phyloP scores from a whole-genome alignment of 2,797 vertebrate genomes.

The Cossypha dichroa region DNA sequence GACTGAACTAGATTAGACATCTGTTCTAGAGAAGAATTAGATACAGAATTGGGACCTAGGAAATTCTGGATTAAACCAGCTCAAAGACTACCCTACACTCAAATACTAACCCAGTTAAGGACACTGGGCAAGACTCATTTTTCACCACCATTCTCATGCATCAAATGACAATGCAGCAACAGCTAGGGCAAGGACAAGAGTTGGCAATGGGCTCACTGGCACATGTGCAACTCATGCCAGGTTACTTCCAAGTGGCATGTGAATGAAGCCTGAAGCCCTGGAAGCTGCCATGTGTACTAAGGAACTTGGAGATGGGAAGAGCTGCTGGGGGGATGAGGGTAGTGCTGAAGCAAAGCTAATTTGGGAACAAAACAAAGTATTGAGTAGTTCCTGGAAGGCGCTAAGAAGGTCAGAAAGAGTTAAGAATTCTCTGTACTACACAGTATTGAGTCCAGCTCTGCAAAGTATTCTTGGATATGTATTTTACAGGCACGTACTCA shows the following conservation, averaged over 20 bases:
- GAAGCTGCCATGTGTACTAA: background rate
- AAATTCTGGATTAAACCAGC: background rate
- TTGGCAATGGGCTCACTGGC: background rate
- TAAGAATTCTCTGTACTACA: background rate
- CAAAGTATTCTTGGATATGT: background rate
- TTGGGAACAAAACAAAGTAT: background rate
- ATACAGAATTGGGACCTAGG: background rate
- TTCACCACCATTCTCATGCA: background rate
- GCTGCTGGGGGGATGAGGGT: background rate
- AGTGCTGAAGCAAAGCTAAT: background rate
- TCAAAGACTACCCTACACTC: background rate
- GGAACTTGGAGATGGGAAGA: background rate
- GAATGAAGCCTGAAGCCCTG: background rate
- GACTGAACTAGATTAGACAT: background rate
- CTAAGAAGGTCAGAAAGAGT: background rate
- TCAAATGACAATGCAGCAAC: background rate
- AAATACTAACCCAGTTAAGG: background rate
- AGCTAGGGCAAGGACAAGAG: background rate
- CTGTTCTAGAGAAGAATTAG: background rate
- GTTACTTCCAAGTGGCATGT: background rate
- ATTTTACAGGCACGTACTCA: background rate
- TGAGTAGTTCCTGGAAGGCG: background rate
- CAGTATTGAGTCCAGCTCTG: background rate
- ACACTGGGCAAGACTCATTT: background rate
- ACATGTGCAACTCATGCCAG: background rate